Base-by-base conservation (phyloP, 2,888 invertebrate genomes). In the Lasioglossum calceatum region DNA sequence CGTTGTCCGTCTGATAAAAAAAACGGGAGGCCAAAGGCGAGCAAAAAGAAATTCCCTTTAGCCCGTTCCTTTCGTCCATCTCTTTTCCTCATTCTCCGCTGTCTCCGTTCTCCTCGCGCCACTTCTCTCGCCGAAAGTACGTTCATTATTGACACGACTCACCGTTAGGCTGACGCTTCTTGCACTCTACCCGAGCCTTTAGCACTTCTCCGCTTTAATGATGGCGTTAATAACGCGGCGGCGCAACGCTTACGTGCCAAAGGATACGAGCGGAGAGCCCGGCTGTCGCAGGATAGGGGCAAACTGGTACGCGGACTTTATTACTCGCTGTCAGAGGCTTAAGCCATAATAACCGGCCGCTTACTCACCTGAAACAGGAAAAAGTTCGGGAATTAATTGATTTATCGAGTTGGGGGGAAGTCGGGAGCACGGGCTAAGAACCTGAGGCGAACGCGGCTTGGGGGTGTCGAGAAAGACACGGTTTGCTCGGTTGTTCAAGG, bases 281-380 rank as follows among this genome's bases (percentile, higher is more conserved):
- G 73, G 32, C 23, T 44, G 73, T 32, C 75, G 47, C 73, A 27
- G 27, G 76, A 82, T 39, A 71, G 74, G 54, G 71, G 82, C 50
- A 73, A 87, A 88, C 78, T 81, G 81, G 71, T 81, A 78, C 79
- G 86, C 78, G 70, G 82, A 90, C 84, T 91, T 92, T 92, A 92
- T 93, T 92, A 92, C 91, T 92, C 88, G 91, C 92, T 87, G 87
- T 88, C 87, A 47, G 74, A 79, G 70, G 79, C 79, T 82, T 76
- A 77, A 83, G 78, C 79, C 77, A 82, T 87, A 70, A 86, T 87
- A 88, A 91, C 77, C 77, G 82, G 79, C 87, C 82, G 90, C 86
- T 91, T 91, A 92, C 93, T 93, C 88, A 93, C 92, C 91, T 93
- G 92, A 86, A 92, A 92, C 89, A 92, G 73, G 73, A 92, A 92